These are phyloP conservation scores for Rhadina sibilatrix DNA, from an alignment of 2,113 vertebrate species.

Conservation along the genomic window DNA sequence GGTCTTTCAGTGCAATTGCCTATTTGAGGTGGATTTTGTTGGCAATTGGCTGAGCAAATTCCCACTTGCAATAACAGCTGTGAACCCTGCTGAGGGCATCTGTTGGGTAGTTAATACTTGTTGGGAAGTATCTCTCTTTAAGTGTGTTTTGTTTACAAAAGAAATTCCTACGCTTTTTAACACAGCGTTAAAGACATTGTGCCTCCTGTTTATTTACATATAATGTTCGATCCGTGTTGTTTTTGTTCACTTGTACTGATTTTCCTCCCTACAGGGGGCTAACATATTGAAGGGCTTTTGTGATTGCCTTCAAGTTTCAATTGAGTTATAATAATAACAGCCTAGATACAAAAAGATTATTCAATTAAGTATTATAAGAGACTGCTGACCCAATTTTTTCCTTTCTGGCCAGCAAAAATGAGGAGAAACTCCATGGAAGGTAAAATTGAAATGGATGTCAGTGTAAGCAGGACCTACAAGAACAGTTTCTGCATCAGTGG, in stretches of 20 bases:
- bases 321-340: slow-evolving; percentile 20
- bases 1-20: neutral
- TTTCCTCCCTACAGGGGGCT: slow-evolving; percentile 44
- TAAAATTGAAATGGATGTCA: neutral
- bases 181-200: slow-evolving; percentile 2
- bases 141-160: slow-evolving; percentile 59
- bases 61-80: slow-evolving; percentile 35
- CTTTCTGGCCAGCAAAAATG: neutral
- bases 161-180: slow-evolving; percentile 40
- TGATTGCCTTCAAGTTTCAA: slow-evolving; percentile 53
- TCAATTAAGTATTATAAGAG: neutral
- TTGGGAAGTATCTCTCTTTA: slow-evolving; percentile 9
- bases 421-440: neutral
- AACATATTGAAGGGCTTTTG: neutral
- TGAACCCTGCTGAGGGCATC: slow-evolving; percentile 66
- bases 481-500: neutral
- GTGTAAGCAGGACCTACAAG: neutral
- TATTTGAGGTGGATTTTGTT: neutral
- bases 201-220: slow-evolving; percentile 58
- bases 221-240: neutral
- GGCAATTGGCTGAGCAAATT: slow-evolving; percentile 50
- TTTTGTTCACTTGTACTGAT: slow-evolving; percentile 40
- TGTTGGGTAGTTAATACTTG: slow-evolving; percentile 48
- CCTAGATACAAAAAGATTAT: slow-evolving; percentile 17
- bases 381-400: neutral